phyloP scores from a whole-genome alignment of 2,888 invertebrate genomes.

The Laspeyria flexula region DNA sequence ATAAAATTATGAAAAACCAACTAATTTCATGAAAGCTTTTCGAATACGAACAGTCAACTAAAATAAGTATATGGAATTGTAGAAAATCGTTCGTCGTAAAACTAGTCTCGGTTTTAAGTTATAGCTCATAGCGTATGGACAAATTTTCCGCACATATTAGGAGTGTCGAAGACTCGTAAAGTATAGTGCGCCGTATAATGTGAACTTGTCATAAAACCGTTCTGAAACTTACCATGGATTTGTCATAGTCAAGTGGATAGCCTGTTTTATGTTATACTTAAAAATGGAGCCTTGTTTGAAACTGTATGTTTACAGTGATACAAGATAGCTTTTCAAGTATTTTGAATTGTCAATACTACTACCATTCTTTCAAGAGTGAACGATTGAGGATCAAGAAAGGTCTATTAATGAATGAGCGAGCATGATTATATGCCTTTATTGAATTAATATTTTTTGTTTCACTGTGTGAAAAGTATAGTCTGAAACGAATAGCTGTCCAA shows the following conservation, averaged over 20 bases:
- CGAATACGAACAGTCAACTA: slow-evolving; percentile 8
- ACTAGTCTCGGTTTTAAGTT: slow-evolving; percentile 60
- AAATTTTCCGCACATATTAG: slow-evolving; percentile 66
- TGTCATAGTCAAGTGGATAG: slow-evolving; percentile 18
- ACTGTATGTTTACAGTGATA: not conserved
- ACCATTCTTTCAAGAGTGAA: no score
- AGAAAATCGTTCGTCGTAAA: slow-evolving; percentile 65
- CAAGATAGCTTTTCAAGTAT: not conserved
- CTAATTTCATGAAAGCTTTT: not conserved
- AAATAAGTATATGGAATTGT: slow-evolving; percentile 30
- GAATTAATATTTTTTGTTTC: no score
- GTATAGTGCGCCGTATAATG: slow-evolving; percentile 55
- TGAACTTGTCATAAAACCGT: slow-evolving; percentile 62
- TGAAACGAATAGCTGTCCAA: no score
- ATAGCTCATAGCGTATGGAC: slow-evolving; percentile 63
- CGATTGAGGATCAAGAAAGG: no score
- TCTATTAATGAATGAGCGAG: no score
- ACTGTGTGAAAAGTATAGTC: no score
- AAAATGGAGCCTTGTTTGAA: not conserved
- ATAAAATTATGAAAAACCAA: no score
- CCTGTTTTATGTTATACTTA: slow-evolving; percentile 3
- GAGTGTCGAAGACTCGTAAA: slow-evolving; percentile 68
- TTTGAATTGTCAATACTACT: no score
- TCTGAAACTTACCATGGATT: slow-evolving; percentile 33
- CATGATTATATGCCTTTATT: no score